A percentile compares a stretch with the other conserved stretches of the same genome.
phyloP scores from a whole-genome alignment of 2,888 invertebrate genomes.

The Lymantria dispar region DNA sequence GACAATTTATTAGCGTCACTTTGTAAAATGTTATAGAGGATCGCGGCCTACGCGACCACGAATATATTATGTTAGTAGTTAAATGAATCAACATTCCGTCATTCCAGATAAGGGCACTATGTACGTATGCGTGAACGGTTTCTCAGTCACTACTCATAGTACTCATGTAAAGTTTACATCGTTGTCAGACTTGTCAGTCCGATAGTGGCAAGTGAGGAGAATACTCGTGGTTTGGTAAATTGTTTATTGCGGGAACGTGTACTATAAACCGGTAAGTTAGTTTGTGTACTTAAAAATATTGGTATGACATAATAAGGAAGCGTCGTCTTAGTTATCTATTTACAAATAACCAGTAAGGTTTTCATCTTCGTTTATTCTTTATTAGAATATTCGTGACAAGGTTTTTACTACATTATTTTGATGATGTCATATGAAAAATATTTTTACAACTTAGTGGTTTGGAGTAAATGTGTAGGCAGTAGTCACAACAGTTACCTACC shows the following conservation, averaged over 20 bases:
- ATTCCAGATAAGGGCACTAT: conserved; percentile 55
- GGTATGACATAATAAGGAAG: background rate
- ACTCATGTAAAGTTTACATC: conserved; percentile 35
- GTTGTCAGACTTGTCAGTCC: conserved; percentile 30
- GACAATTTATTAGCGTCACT: background rate
- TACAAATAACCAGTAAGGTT: conserved; percentile 2
- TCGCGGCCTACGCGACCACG: background rate
- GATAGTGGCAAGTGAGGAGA: conserved; percentile 39
- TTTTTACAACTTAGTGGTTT: conserved; percentile 3
- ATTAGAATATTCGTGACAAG: conserved; percentile 23
- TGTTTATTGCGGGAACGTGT: conserved; percentile 27
- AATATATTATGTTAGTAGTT: background rate
- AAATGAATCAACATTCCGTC: conserved; percentile 47
- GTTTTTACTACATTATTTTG: conserved; percentile 14
- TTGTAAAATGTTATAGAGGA: background rate
- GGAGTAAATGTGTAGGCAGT: background rate
- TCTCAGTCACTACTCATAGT: conserved; percentile 28
- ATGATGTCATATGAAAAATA: conserved; percentile 28
- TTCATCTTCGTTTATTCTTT: conserved; percentile 20
- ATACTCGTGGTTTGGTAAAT: conserved; percentile 27
- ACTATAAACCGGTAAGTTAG: conserved; percentile 46
- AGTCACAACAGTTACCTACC: no score
- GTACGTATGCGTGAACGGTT: conserved; percentile 8
- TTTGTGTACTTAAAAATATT: conserved; percentile 34
- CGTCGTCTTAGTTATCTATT: background rate